These are phyloP conservation scores for Podiceps cristatus DNA, from an alignment of 2,113 vertebrate species.

Conservation along the genomic window DNA sequence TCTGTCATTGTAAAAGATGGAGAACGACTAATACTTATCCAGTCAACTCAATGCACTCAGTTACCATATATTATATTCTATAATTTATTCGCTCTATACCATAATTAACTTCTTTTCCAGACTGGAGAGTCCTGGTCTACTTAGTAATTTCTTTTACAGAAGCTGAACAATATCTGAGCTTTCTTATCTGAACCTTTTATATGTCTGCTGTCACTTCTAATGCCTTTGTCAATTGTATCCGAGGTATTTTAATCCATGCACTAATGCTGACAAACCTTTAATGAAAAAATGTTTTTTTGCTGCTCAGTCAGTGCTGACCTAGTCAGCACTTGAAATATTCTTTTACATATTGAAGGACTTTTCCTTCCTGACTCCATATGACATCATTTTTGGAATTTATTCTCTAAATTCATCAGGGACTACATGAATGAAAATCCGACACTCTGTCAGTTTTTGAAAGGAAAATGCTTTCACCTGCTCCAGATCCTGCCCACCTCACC, in stretches of 20 bases:
- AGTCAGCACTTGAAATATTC: not conserved
- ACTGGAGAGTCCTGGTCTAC: not conserved
- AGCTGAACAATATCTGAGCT: not conserved
- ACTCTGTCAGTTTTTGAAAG: not conserved
- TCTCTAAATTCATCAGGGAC: not conserved
- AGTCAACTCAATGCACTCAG: not conserved
- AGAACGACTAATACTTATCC: not conserved
- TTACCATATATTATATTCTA: not conserved
- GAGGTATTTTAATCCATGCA: not conserved
- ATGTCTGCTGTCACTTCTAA: not conserved
- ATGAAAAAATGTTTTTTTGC: not conserved
- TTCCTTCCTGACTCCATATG: not conserved
- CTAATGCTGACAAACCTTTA: not conserved
- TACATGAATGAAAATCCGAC: not conserved
- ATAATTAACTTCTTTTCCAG: not conserved
- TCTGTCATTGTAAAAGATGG: not conserved
- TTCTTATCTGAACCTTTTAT: not conserved
- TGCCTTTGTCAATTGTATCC: not conserved
- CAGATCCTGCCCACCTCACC: not conserved
- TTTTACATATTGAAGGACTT: not conserved
- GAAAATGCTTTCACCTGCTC: not conserved
- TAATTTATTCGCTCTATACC: not conserved
- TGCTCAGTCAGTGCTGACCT: not conserved
- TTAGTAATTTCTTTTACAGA: not conserved
- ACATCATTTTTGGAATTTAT: not conserved